Conservation (phyloP, 2,888 invertebrate species). For the Athalia circularis region DNA sequence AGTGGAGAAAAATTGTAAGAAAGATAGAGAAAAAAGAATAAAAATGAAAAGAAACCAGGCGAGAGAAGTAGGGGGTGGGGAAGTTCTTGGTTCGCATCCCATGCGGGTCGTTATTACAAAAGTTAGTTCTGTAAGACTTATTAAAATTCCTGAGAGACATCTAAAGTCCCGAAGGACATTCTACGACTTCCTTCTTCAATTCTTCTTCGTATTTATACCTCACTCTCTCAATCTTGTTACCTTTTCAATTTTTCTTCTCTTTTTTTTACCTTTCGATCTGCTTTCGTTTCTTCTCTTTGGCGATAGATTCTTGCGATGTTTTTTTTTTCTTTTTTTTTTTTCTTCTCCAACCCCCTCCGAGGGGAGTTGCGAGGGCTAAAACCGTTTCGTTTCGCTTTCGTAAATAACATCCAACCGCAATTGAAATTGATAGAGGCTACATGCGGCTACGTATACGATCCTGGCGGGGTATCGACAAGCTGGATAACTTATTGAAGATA, state of each 20-base stretch:
- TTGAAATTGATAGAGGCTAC: constrained; percentile 35
- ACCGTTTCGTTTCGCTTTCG: not conserved
- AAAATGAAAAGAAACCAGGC: constrained; percentile 6
- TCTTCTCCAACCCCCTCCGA: not conserved
- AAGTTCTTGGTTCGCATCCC: constrained; percentile 13
- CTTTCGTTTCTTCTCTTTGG: not conserved
- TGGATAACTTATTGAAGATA: constrained; percentile 27
- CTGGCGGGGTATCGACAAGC: constrained; percentile 22
- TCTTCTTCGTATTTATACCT: not conserved
- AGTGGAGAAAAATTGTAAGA: no score
- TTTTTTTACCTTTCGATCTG: not conserved
- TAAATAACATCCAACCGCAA: constrained; percentile 30
- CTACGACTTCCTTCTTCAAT: not conserved
- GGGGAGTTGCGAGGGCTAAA: not conserved
- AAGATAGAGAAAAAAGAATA: not conserved
- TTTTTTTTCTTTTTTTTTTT: not conserved
- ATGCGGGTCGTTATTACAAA: constrained; percentile 32
- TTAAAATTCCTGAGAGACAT: constrained; percentile 31
- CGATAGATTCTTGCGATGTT: not conserved
- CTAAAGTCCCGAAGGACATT: constrained; percentile 1
- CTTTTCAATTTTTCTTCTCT: not conserved
- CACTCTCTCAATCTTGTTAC: no score
- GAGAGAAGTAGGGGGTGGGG: no score
- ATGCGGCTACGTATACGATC: not conserved
- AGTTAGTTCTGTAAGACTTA: constrained; percentile 21